These are phyloP conservation scores for Taurulus bubalis DNA, from an alignment of 2,113 vertebrate species.

Conservation along the genomic window DNA sequence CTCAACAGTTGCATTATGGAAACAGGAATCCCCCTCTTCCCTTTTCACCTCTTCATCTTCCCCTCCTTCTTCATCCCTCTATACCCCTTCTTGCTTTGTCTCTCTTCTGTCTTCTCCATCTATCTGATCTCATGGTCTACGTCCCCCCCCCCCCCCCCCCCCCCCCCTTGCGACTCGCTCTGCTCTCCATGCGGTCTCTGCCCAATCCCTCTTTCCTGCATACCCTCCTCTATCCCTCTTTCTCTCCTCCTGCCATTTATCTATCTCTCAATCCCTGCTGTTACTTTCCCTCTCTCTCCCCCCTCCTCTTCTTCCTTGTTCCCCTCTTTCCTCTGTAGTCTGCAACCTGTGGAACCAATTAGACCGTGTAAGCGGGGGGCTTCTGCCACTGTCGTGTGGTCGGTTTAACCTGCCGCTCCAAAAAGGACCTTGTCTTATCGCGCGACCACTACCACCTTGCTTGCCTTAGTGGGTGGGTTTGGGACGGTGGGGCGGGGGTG, in stretches of 20 bases:
- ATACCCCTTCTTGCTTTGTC: slow-evolving; percentile 6
- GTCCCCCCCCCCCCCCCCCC: too few species aligned
- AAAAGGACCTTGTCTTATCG: slow-evolving; percentile 63
- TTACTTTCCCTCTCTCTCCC: slow-evolving; percentile 3
- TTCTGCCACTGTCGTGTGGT: slow-evolving; percentile 77
- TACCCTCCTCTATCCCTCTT: slow-evolving; percentile 20
- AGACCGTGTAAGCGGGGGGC: slow-evolving; percentile 68
- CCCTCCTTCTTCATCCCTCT: slow-evolving; percentile 15
- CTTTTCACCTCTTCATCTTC: slow-evolving; percentile 34
- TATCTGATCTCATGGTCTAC: slow-evolving; percentile 28
- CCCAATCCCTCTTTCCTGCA: slow-evolving; percentile 34
- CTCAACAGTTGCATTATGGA: slow-evolving; percentile 66
- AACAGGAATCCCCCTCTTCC: slow-evolving; percentile 51
- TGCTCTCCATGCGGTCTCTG: not conserved
- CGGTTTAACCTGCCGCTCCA: slow-evolving; percentile 74
- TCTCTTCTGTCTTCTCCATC: slow-evolving; percentile 47
- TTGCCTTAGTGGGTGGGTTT: slow-evolving; percentile 76
- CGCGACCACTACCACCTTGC: slow-evolving; percentile 65
- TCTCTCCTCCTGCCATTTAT: slow-evolving; percentile 47
- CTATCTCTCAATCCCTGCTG: slow-evolving; percentile 55
- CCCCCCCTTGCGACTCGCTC: not conserved
- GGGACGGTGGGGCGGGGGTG: slow-evolving; percentile 29
- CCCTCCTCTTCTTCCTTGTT: not conserved
- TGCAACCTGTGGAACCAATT: slow-evolving; percentile 84
- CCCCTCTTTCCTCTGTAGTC: slow-evolving; percentile 61